These are phyloP conservation scores for Haplotaxodon microlepis DNA, from an alignment of 2,113 vertebrate species.

Conservation along the genomic window DNA sequence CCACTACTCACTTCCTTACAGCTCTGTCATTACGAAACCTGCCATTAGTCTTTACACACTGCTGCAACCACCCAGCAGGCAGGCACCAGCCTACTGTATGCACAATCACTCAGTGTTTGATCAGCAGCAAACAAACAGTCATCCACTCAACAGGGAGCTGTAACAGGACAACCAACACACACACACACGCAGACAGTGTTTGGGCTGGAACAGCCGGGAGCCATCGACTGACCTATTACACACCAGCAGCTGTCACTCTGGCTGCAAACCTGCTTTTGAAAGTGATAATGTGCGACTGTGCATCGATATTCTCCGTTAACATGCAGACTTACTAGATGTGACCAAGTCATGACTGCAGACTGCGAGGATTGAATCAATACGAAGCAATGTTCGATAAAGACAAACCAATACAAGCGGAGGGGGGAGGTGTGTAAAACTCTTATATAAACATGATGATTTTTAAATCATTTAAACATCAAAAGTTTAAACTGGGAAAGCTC, in stretches of 20 bases:
- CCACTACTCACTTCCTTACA: neutral
- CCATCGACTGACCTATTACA: neutral
- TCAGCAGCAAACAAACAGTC: neutral
- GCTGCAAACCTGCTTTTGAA: neutral
- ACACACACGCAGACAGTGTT: neutral
- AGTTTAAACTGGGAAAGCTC: neutral
- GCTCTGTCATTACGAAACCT: constrained; percentile 19
- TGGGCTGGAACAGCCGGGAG: neutral
- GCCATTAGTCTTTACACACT: neutral
- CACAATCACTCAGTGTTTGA: neutral
- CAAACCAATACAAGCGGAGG: neutral
- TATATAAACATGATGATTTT: neutral
- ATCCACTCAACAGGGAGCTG: neutral
- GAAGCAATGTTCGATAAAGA: neutral
- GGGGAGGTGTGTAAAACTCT: neutral
- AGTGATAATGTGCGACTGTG: neutral
- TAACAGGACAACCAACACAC: neutral
- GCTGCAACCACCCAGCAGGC: neutral
- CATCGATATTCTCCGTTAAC: neutral
- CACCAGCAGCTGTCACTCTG: neutral
- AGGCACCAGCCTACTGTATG: neutral
- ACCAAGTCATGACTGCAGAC: neutral
- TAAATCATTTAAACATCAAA: neutral
- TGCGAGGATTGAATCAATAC: constrained; percentile 7
- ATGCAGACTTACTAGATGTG: fast-evolving